These are phyloP conservation scores for Ichneumoninae sp. DNA, from an alignment of 2,888 invertebrate species.

Conservation along the genomic window DNA sequence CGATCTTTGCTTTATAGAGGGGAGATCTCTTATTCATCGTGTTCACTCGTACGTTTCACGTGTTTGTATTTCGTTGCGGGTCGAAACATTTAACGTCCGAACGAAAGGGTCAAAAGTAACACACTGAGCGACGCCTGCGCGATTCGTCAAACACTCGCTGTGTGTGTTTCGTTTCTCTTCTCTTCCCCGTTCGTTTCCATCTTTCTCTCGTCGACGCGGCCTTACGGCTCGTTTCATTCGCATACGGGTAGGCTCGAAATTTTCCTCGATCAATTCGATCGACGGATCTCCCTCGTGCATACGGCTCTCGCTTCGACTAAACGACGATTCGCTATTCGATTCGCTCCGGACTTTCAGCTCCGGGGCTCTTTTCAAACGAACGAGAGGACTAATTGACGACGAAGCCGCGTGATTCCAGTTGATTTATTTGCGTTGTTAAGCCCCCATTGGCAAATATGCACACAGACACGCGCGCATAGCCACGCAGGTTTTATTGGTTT, in stretches of 20 bases:
- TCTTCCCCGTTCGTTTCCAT: neutral
- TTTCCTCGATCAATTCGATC: slow-evolving; percentile 12
- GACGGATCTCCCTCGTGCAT: neutral
- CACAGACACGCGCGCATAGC: slow-evolving; percentile 49
- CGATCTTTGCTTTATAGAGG: neutral
- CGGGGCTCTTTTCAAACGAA: neutral
- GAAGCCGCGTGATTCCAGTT: slow-evolving; percentile 65
- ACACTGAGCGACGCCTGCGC: slow-evolving; percentile 6
- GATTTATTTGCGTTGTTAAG: slow-evolving; percentile 60
- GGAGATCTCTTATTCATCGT: slow-evolving; percentile 47
- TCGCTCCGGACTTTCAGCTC: neutral
- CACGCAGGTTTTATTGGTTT: slow-evolving; percentile 64
- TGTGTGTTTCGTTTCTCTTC: neutral
- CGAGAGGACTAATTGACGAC: slow-evolving; percentile 57
- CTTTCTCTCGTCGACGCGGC: slow-evolving; percentile 1
- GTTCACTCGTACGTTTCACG: slow-evolving; percentile 52
- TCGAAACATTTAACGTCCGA: slow-evolving; percentile 33
- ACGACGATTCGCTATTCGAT: slow-evolving; percentile 15
- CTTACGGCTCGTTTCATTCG: slow-evolving; percentile 1
- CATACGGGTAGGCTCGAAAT: slow-evolving; percentile 8
- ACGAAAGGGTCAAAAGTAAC: slow-evolving; percentile 44
- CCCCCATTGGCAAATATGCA: slow-evolving; percentile 46
- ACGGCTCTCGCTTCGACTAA: neutral
- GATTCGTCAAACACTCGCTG: slow-evolving; percentile 13
- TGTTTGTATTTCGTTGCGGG: slow-evolving; percentile 24